Conservation (phyloP, 2,797 vertebrate genomes). For the Macrochelys suwanniensis region DNA sequence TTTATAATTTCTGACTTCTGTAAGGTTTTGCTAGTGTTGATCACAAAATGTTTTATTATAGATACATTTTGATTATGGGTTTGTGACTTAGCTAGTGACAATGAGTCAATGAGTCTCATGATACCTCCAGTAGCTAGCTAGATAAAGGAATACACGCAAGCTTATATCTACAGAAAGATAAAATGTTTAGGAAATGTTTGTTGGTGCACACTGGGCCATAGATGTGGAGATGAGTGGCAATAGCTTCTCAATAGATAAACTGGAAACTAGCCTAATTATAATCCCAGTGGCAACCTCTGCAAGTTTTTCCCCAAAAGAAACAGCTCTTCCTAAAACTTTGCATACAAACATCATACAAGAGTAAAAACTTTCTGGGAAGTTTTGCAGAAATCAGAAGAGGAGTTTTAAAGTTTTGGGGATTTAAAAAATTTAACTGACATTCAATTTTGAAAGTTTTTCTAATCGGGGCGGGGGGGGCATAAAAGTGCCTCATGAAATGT, state of each 20-base stretch:
- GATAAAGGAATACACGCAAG: conserved; percentile 53
- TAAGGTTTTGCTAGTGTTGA: conserved; percentile 60
- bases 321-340: not conserved
- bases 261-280: conserved; percentile 29
- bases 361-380: conserved; percentile 22
- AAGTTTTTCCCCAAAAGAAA: not conserved
- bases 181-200: not conserved
- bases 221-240: not conserved
- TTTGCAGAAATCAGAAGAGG: conserved; percentile 11
- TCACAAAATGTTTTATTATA: conserved; percentile 57
- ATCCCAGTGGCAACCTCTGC: not conserved
- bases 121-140: conserved; percentile 44
- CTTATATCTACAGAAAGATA: conserved; percentile 38
- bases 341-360: not conserved
- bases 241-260: not conserved
- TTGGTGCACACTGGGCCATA: conserved; percentile 3
- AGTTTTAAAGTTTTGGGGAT: not conserved
- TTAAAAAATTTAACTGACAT: not conserved
- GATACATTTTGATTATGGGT: conserved; percentile 63
- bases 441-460: not conserved
- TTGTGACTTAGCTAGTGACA: conserved; percentile 55
- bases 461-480: not conserved
- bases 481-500: not conserved
- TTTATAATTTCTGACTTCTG: conserved; percentile 61
- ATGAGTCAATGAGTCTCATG: conserved; percentile 72